A percentile compares a stretch with the other conserved stretches of the same genome.
Evolutionary conservation across 1,140 invertebrate genomes (phyloP).

Genomic region (Thereuonema tuberculata): DNA sequence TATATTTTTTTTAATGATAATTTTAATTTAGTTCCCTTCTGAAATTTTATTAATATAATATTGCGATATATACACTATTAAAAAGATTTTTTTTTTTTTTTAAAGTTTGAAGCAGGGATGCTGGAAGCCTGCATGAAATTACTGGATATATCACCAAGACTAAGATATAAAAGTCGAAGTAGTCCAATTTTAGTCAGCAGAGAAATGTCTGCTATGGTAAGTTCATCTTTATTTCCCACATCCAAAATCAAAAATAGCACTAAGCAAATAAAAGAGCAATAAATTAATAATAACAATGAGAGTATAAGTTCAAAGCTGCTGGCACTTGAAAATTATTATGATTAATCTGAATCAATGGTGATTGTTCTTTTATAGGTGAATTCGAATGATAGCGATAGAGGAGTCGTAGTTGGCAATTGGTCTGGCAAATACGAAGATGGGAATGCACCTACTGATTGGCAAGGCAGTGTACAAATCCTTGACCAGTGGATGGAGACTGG

Average conservation of each 20-base stretch:
- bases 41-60: too few relatives aligned
- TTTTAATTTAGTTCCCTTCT: too few relatives aligned
- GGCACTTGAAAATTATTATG: background rate
- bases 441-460: conserved; percentile 68
- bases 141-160: background rate
- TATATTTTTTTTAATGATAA: too few relatives aligned
- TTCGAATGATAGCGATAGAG: conserved; percentile 63
- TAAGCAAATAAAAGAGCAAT: background rate
- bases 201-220: conserved; percentile 4
- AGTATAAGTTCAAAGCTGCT: background rate
- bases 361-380: conserved; percentile 43
- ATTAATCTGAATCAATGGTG: background rate
- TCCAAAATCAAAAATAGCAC: background rate
- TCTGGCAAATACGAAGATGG: conserved; percentile 66
- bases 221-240: background rate
- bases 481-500: conserved; percentile 66
- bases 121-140: conserved; percentile 1
- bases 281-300: background rate
- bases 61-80: background rate
- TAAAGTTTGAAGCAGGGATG: conserved; percentile 25
- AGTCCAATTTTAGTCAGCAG: background rate
- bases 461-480: conserved; percentile 69
- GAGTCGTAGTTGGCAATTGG: conserved; percentile 79
- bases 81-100: conserved; percentile 7
- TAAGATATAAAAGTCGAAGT: background rate